Evolutionary conservation across 2,797 vertebrate species (phyloP), one percentile per base, ranked within the genome.

Genomic region (Menidia menidia): DNA sequence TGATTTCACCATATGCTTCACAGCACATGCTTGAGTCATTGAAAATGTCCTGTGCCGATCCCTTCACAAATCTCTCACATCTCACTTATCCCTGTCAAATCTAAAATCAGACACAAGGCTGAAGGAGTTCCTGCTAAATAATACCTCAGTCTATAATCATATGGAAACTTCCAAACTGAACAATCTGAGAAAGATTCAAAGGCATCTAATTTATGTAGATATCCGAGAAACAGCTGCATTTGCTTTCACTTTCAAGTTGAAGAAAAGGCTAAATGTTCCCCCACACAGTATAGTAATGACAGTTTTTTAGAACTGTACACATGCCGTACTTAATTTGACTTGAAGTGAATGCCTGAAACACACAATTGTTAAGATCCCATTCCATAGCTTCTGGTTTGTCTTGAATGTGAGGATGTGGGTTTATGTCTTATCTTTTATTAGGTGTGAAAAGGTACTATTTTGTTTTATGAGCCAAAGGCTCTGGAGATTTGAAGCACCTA

Each of bases 381-480:
- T 74, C 47, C 7, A 42, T 68, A 78, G 82, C 60, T 74, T 47
- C 32, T 45, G 47, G 25, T 63, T 69, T 74, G 51, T 65, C 13
- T 59, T 65, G 52, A 70, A 55, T 64, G 62, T 65, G n/a, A 75
- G 79, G 78, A 81, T 75, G 77, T 75, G 75, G 68, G 57, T 74
- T 73, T 16, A 87, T 77, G 76, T 77, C 25, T 39, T 48, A 63
- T 51, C 41, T 81, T 83, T 83, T 87, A 87, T 80, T 70, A 81
- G 63, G 66, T 82, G 77, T 51, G 55, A 84, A 82, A 64, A 62
- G 73, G 72, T 78, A 60, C 53, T 16, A 70, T 82, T 89, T 87
- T 67, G 56, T 82, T 89, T 84, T 83, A 83, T 74, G 76, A 72
- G 75, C 35, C 58, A 78, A 67, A 72, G 83, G 61, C 88, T 65